phyloP scores from a whole-genome alignment of 2,797 vertebrate species.

The Taenioides sp. region DNA sequence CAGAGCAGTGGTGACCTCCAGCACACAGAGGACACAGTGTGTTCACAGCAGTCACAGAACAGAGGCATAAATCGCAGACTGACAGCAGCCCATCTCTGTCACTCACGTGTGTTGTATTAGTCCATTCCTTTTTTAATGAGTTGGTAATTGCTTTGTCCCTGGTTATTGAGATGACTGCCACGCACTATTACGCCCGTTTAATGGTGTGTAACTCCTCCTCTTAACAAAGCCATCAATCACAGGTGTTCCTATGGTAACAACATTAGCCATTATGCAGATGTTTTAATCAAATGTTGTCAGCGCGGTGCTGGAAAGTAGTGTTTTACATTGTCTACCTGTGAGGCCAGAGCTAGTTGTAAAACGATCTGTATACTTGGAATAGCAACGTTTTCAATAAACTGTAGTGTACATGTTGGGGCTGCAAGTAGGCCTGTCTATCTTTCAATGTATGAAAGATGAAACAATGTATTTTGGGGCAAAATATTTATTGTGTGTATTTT shows the following conservation, averaged over 20 bases:
- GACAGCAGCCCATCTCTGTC: slow-evolving; percentile 38
- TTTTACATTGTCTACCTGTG: slow-evolving; percentile 1
- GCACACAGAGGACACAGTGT: slow-evolving; percentile 4
- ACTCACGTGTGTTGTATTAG: slow-evolving; percentile 68
- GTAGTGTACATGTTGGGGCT: not conserved
- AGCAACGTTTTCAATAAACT: not conserved
- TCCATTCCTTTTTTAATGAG: slow-evolving; percentile 70
- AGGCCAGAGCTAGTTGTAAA: slow-evolving; percentile 12
- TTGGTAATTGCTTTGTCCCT: slow-evolving; percentile 74
- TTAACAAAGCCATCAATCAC: slow-evolving; percentile 78
- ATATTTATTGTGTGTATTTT: too few relatives aligned
- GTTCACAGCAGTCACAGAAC: slow-evolving; percentile 17
- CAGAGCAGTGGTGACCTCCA: not conserved
- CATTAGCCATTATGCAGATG: slow-evolving; percentile 53
- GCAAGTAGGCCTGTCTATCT: too few relatives aligned
- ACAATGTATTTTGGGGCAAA: too few relatives aligned
- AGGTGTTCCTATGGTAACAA: slow-evolving; percentile 64
- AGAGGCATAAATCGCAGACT: slow-evolving; percentile 20
- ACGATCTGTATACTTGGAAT: not conserved
- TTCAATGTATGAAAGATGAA: too few relatives aligned
- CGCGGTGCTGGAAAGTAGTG: slow-evolving; percentile 12
- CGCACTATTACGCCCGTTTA: slow-evolving; percentile 75
- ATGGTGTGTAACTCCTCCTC: slow-evolving; percentile 73
- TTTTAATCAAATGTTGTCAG: slow-evolving; percentile 47
- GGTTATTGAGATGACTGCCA: slow-evolving; percentile 77